A percentile compares a stretch with the other conserved stretches of the same genome.
Evolutionary conservation across 2,888 invertebrate genomes (phyloP).

Genomic region (Platerodrilus igneus): DNA sequence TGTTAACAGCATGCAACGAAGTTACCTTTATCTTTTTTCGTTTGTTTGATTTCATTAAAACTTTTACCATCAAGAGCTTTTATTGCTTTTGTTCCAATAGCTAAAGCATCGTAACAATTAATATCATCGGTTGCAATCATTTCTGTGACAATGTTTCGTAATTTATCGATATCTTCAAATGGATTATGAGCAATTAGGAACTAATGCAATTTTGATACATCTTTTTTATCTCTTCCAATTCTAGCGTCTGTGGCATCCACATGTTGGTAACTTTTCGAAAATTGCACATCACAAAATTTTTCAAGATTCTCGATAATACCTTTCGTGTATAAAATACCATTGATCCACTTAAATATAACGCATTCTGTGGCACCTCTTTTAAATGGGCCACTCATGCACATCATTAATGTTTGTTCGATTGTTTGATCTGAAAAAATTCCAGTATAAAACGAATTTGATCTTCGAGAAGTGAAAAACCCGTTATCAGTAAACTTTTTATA

Average conservation of each 20-base stretch:
- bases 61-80: not conserved
- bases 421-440: not conserved
- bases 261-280: not conserved
- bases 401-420: not conserved
- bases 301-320: not conserved
- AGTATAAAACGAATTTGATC: not conserved
- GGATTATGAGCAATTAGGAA: not conserved
- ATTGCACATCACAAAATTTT: not conserved
- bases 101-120: conserved; percentile 1
- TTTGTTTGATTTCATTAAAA: not conserved
- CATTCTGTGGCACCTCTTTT: not conserved
- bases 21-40: not conserved
- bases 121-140: conserved; percentile 1
- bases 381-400: not conserved
- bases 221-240: not conserved
- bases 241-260: not conserved
- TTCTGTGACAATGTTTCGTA: not conserved
- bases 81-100: not conserved
- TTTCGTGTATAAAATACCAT: not conserved
- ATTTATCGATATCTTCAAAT: not conserved
- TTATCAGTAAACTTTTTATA: not conserved
- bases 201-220: not conserved
- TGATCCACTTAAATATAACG: not conserved
- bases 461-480: not conserved
- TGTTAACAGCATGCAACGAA: not conserved